Conservation (phyloP, 2,797 vertebrate species). For the Arnoldichthys spilopterus region DNA sequence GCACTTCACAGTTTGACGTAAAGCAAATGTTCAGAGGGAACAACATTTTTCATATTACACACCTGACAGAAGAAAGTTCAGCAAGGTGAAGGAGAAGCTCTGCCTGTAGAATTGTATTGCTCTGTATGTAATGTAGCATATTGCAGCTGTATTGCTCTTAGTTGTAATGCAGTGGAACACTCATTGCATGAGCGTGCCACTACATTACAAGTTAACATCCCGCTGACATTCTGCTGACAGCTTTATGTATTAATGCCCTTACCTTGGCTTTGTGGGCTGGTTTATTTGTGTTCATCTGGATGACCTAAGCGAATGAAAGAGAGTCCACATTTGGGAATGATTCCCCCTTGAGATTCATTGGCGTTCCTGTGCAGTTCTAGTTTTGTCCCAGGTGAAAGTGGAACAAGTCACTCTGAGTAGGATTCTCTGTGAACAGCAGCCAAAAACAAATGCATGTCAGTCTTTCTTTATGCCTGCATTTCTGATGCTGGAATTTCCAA, state of each 20-base stretch:
- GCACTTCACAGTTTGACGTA: not conserved
- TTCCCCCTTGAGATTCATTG: slow-evolving; percentile 68
- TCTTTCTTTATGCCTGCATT: not conserved
- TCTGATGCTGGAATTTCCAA: not conserved
- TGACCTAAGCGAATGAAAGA: slow-evolving; percentile 59
- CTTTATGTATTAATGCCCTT: slow-evolving; percentile 24
- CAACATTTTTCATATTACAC: not conserved
- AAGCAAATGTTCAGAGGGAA: not conserved
- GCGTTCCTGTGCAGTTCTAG: slow-evolving; percentile 42
- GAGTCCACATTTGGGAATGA: slow-evolving; percentile 43
- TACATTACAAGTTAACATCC: not conserved
- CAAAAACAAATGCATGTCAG: not conserved
- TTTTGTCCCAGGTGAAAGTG: slow-evolving; percentile 43
- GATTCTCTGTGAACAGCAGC: not conserved
- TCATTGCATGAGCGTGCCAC: not conserved
- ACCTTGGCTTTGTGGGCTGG: slow-evolving; percentile 69
- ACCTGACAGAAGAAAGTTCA: slow-evolving; percentile 4
- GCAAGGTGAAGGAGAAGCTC: not conserved
- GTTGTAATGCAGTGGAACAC: not conserved
- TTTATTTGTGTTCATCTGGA: slow-evolving; percentile 72
- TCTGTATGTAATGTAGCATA: no score
- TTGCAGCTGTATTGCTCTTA: not conserved
- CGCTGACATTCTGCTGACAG: no score
- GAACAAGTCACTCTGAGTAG: slow-evolving; percentile 21
- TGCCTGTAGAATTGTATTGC: no score